Evolutionary conservation across 2,113 vertebrate genomes (phyloP).

Genomic region (Cavia aperea): DNA sequence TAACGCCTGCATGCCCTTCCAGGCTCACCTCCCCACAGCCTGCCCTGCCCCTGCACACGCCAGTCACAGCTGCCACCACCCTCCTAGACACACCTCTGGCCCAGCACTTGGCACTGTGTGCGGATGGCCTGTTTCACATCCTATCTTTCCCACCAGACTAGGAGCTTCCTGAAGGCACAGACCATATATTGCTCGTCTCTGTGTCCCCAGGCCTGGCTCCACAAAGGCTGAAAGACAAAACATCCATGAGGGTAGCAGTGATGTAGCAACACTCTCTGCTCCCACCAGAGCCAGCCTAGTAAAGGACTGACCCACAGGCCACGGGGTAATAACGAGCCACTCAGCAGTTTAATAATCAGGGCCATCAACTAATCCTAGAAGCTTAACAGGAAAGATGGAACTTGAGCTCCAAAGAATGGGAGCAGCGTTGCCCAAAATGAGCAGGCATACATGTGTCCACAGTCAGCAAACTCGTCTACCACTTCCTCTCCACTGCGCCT

Average conservation of each 20-base stretch:
- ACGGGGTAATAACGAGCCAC: not conserved
- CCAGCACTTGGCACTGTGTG: not conserved
- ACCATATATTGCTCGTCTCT: not conserved
- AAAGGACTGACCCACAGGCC: not conserved
- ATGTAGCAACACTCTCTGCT: not conserved
- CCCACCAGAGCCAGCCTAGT: not conserved
- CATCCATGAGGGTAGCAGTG: not conserved
- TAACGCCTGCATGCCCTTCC: not conserved
- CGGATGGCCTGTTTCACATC: not conserved
- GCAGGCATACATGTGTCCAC: not conserved
- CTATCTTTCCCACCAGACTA: not conserved
- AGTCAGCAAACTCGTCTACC: not conserved
- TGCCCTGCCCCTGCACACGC: not conserved
- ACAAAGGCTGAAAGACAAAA: not conserved
- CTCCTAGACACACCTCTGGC: not conserved
- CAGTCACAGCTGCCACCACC: not conserved
- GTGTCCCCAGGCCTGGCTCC: not conserved
- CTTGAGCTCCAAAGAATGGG: not conserved
- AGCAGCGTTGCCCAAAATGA: not conserved
- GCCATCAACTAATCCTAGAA: not conserved
- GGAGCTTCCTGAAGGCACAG: not conserved
- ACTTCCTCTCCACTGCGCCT: not conserved
- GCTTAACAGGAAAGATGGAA: not conserved
- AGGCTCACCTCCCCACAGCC: not conserved
- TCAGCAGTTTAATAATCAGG: not conserved